Percentiles rank a stretch among this genome's conserved stretches.
Conservation (phyloP, 2,113 vertebrate species). For the Pogona vitticeps region DNA sequence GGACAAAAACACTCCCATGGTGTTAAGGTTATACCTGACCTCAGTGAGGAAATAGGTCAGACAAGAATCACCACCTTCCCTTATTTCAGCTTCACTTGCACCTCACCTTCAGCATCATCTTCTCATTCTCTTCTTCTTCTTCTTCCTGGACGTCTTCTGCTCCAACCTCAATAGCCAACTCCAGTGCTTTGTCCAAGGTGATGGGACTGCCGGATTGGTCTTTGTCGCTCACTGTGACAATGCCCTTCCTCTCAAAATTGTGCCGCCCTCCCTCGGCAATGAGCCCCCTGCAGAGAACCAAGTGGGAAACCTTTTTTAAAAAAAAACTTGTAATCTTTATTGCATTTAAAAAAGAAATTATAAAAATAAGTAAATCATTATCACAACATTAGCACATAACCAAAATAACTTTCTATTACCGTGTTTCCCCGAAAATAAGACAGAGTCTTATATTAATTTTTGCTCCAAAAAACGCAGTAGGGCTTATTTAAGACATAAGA, state of each 20-base stretch:
- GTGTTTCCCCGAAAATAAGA: too few species aligned
- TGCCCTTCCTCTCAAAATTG: slow-evolving; percentile 81
- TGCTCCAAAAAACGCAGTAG: too few species aligned
- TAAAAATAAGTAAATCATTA: too few species aligned
- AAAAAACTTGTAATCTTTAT: too few species aligned
- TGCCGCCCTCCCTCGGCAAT: slow-evolving; percentile 78
- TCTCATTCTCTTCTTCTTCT: slow-evolving; percentile 86
- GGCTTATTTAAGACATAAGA: too few species aligned
- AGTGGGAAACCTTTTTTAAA: background rate
- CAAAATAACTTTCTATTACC: too few species aligned
- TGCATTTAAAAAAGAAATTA: too few species aligned
- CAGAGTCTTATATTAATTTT: too few species aligned
- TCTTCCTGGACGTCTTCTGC: slow-evolving; percentile 86
- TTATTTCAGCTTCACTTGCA: background rate
- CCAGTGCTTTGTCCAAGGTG: slow-evolving; percentile 81
- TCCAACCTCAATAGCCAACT: slow-evolving; percentile 87
- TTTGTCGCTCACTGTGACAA: slow-evolving; percentile 72
- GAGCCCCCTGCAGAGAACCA: slow-evolving; percentile 73
- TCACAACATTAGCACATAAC: too few species aligned
- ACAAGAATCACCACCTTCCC: too few species aligned
- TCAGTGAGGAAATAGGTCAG: background rate
- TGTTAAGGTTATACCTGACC: too few species aligned
- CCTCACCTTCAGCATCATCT: slow-evolving; percentile 78
- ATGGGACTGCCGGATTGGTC: slow-evolving; percentile 64
- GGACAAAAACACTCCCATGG: background rate